Evolutionary conservation across 1,140 invertebrate genomes (phyloP), one percentile per base, ranked within the genome.

Genomic region (Vollenhovia emeryi): DNA sequence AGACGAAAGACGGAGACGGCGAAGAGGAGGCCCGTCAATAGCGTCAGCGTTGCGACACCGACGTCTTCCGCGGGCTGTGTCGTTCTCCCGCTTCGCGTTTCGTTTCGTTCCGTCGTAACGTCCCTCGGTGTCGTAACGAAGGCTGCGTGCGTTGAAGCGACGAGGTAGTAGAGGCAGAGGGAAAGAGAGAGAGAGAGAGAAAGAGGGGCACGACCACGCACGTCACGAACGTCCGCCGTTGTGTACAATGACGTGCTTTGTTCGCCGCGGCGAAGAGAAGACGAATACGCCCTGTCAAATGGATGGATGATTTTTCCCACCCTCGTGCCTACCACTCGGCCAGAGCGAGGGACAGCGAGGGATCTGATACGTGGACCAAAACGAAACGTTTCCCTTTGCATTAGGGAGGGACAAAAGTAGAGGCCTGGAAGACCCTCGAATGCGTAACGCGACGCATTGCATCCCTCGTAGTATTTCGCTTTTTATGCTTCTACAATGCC

Each of bases 191-290:
- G 57, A 78, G 27, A 62, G 27, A 52, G n/a, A 36, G 7, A 57
- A 82, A 82, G 66, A 73, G 78, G 40, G 78, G 78, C 78, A 73
- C 66, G 78, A 55, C 50, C 66, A 71, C 36, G 36, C 78, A 82
- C 78, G 78, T 82, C 78, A 82, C 36, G 27, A 24, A 52, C n/a
- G 33, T 33, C 24, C 59, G 45, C 11, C 36, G 13, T 24, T 71
- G n/a, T 71, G 40, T 57, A 82, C 50, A 82, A 82, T 82, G 66
- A 55, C 78, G 78, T 36, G 78, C 50, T 71, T 71, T 71, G 66
- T 82, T 82, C 66, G 66, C 1, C 6, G 24, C 8, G 18, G 5
- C 18, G 5, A 57, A 21, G 78, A 73, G n/a, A 71, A 80, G 64
- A 33, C 9, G 6, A 60, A 21, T 66, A 2, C 18, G 27, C 36